Base-by-base conservation (phyloP, 2,113 vertebrate species). In the Crotalus tigris region DNA sequence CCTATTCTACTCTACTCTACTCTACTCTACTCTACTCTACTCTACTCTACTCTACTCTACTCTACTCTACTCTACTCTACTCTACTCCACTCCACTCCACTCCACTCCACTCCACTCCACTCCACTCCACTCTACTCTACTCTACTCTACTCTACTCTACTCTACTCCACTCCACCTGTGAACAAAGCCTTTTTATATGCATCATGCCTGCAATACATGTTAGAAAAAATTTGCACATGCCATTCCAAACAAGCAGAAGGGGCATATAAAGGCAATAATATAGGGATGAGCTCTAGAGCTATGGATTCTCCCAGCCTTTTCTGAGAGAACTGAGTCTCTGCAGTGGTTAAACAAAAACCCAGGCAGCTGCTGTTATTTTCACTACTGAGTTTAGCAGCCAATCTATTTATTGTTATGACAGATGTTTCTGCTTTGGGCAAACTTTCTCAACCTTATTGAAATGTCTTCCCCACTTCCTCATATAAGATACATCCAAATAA, bases 371-470 rank as follows among this genome's bases (percentile, higher is more conserved):
- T 96, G 93, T 93, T 94, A 93, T 94, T 96, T 96, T 94, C 95
- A 90, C 91, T 95, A 94, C 95, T 95, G 95, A 95, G 93, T 91
- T 96, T 94, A 94, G 92, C 95, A 95, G 87, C 87, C 0, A 44
- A 95, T 49, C 92, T 90, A 90, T 59, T 96, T 94, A 91, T 94
- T 93, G 89, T 94, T 92, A 81, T 64, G 93, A 95, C 97, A 97
- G 95, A 96, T 97, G 97, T 97, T 97, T 97, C 94, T 97, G 95
- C 91, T 97, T 97, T 97, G 94, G 95, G 96, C 95, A 89, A 90
- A 96, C 96, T 97, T 95, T 97, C 97, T 96, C 96, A 98, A 96
- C 51, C 54, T 95, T 81, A 46, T 55, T 96, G 91, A 90, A 81
- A 90, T 39, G 13, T 92, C 92, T 95, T 88, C 93, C 88, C 92